Evolutionary conservation across 2,113 vertebrate genomes (phyloP).

Genomic region (Orcinus orca): DNA sequence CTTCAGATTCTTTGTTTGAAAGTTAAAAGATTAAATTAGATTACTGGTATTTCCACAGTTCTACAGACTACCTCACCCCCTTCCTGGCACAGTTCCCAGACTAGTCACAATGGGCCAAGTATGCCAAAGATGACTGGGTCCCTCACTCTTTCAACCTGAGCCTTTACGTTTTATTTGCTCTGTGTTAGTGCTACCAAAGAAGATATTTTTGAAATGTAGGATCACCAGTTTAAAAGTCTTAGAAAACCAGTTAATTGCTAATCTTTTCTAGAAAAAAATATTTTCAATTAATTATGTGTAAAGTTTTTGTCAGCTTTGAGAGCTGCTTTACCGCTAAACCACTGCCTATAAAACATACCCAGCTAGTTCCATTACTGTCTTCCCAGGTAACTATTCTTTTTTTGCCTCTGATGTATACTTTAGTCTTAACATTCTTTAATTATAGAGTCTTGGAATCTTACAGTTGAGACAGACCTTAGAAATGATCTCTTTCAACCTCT

Average conservation of each 20-base stretch:
- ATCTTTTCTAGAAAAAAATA: background rate
- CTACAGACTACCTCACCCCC: background rate
- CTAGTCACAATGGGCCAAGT: background rate
- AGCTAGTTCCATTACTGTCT: background rate
- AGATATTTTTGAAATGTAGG: background rate
- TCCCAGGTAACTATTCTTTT: constrained; percentile 23
- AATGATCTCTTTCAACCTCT: constrained; percentile 28
- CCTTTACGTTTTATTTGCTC: background rate
- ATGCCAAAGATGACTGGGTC: background rate
- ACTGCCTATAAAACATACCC: background rate
- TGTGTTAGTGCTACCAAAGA: background rate
- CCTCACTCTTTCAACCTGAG: background rate
- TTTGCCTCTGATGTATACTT: background rate
- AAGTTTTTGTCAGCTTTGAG: background rate
- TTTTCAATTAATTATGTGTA: background rate
- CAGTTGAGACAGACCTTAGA: constrained; percentile 27
- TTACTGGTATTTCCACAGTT: background rate
- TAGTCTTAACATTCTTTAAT: constrained; percentile 35
- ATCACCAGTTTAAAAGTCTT: background rate
- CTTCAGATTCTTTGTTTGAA: background rate
- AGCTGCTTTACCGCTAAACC: background rate
- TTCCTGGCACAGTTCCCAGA: background rate
- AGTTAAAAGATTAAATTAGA: background rate
- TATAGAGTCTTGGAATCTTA: constrained; percentile 4
- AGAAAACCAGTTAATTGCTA: background rate